Percentiles rank a stretch among this genome's conserved stretches.
Conservation (phyloP, 2,888 invertebrate genomes). For the Pachydiplax longipennis region DNA sequence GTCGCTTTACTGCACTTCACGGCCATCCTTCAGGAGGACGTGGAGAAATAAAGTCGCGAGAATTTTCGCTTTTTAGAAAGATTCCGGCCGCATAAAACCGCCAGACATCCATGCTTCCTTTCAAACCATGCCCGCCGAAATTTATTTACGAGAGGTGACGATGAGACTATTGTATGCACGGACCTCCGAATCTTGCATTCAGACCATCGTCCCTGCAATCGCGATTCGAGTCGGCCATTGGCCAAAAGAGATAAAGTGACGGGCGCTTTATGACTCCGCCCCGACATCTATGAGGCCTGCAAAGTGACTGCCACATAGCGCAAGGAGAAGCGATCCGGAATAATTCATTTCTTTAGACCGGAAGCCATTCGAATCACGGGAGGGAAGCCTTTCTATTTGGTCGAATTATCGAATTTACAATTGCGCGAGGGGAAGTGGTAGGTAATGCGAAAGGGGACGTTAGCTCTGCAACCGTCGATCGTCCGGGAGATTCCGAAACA, state of each 20-base stretch:
- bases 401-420: not conserved
- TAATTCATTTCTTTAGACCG: not conserved
- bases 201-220: not conserved
- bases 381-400: not conserved
- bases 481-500: not conserved
- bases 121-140: not conserved
- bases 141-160: not conserved
- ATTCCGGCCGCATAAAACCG: not conserved
- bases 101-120: not conserved
- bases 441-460: not conserved
- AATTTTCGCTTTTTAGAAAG: too few species aligned
- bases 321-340: not conserved
- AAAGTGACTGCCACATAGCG: not conserved
- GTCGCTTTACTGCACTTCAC: too few species aligned
- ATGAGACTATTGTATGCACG: not conserved
- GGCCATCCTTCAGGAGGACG: too few species aligned
- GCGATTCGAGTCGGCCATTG: constrained; percentile 25
- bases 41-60: too few species aligned
- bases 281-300: not conserved
- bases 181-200: constrained; percentile 10
- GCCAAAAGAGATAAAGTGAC: constrained; percentile 36
- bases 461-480: not conserved
- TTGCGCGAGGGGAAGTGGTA: not conserved
- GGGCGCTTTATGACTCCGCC: constrained; percentile 14
- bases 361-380: not conserved